phyloP scores from a whole-genome alignment of 2,797 vertebrate species.

The Etheostoma nigrum region DNA sequence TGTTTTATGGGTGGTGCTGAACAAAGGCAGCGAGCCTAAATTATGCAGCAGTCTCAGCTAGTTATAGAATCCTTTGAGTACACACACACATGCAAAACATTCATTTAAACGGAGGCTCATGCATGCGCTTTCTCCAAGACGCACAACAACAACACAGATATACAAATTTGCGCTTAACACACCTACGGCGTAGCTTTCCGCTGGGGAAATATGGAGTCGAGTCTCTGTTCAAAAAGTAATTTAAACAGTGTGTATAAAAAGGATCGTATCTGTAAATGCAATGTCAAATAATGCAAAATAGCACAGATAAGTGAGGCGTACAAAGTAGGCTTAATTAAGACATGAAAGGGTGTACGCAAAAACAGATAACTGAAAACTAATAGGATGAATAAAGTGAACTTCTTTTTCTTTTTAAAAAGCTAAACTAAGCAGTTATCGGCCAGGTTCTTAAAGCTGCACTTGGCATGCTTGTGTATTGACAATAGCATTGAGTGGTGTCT shows the following conservation, averaged over 20 bases:
- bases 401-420: neutral
- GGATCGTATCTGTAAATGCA: conserved; percentile 65
- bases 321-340: conserved; percentile 61
- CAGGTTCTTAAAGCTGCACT: neutral
- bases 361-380: conserved; percentile 60
- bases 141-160: neutral
- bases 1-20: conserved; percentile 47
- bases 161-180: conserved; percentile 7
- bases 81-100: neutral
- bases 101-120: neutral
- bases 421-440: neutral
- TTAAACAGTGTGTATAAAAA: conserved; percentile 65
- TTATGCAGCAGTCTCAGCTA: conserved; percentile 56
- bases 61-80: conserved; percentile 22
- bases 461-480: neutral
- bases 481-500: neutral
- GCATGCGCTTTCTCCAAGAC: neutral
- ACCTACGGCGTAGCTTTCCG: conserved; percentile 21
- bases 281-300: conserved; percentile 59
- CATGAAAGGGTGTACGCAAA: conserved; percentile 50
- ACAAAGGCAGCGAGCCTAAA: conserved; percentile 53
- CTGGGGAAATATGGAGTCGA: conserved; percentile 60
- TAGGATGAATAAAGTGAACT: conserved; percentile 11
- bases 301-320: conserved; percentile 48
- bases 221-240: conserved; percentile 64